These are phyloP conservation scores for Psittacara wagleri DNA, from an alignment of 2,113 vertebrate species.

Conservation along the genomic window DNA sequence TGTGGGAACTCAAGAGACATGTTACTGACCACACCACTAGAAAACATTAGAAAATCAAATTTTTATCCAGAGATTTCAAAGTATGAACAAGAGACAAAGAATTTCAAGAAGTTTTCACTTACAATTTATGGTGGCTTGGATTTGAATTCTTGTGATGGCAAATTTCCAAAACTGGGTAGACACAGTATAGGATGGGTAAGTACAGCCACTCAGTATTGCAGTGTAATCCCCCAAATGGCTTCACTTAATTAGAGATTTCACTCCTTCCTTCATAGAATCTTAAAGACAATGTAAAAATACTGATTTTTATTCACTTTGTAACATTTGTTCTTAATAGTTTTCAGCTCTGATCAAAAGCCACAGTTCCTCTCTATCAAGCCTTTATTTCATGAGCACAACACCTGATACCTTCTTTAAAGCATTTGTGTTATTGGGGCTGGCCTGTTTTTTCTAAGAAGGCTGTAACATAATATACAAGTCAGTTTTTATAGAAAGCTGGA, in stretches of 20 bases:
- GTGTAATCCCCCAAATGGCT: background rate
- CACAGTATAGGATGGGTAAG: background rate
- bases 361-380: background rate
- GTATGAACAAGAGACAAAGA: background rate
- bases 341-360: background rate
- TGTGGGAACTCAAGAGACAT: background rate
- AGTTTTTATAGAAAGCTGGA: background rate
- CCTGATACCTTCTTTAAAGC: background rate
- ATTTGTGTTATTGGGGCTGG: background rate
- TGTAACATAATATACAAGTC: background rate
- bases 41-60: background rate
- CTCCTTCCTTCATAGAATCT: background rate
- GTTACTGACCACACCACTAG: background rate
- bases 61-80: background rate
- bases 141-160: constrained; percentile 31
- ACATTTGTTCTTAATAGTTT: background rate
- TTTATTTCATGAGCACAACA: background rate
- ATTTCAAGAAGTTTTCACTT: constrained; percentile 15
- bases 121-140: constrained; percentile 37
- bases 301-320: background rate
- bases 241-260: background rate
- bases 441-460: background rate
- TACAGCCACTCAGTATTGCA: background rate
- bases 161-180: background rate
- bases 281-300: background rate